Evolutionary conservation across 2,797 vertebrate species (phyloP).

Genomic region (Falco novaeseelandiae): DNA sequence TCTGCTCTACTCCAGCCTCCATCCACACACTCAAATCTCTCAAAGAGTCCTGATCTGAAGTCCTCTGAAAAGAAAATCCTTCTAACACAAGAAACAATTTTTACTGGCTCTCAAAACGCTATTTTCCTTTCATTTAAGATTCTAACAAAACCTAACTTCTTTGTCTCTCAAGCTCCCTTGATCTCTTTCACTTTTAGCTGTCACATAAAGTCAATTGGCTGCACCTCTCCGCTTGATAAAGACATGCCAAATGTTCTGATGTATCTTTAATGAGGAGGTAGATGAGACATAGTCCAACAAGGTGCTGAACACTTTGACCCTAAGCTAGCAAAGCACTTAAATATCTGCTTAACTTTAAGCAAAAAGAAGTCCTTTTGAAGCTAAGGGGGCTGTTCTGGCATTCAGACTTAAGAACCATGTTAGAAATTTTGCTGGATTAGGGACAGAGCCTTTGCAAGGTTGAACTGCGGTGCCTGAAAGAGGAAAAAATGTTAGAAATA

Average conservation of each 20-base stretch:
- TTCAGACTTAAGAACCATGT: conserved; percentile 14
- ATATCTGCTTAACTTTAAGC: conserved; percentile 39
- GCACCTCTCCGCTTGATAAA: conserved; percentile 59
- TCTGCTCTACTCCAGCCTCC: background rate
- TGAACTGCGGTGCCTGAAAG: background rate
- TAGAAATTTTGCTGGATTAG: background rate
- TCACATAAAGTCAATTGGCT: conserved; percentile 61
- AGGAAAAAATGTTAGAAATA: background rate
- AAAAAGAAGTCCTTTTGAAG: conserved; percentile 34
- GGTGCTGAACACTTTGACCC: conserved; percentile 54
- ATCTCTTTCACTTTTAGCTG: conserved; percentile 58
- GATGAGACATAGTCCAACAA: conserved; percentile 49
- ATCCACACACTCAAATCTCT: background rate
- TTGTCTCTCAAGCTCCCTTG: conserved; percentile 59
- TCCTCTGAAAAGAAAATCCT: conserved; percentile 15
- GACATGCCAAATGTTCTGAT: conserved; percentile 51
- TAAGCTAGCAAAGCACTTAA: conserved; percentile 54
- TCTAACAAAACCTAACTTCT: conserved; percentile 50
- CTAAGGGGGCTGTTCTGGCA: conserved; percentile 8
- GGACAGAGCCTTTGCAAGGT: background rate
- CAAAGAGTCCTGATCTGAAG: background rate
- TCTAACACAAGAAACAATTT: background rate
- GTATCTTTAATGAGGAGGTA: conserved; percentile 63
- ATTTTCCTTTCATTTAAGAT: conserved; percentile 53
- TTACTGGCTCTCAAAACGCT: background rate